phyloP scores from a whole-genome alignment of 2,797 vertebrate genomes.

The Morelia viridis region DNA sequence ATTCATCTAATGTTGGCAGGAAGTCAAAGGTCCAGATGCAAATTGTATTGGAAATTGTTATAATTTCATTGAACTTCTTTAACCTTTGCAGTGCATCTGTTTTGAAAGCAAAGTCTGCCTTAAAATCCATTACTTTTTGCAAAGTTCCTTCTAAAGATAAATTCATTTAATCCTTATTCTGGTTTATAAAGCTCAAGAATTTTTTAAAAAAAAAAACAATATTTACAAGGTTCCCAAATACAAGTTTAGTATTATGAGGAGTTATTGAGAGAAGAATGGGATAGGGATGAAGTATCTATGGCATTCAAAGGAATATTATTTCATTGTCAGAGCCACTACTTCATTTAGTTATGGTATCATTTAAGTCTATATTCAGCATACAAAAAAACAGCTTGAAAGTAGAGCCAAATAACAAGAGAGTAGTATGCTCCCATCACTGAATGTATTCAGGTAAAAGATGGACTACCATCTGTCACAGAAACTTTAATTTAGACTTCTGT shows the following conservation, averaged over 20 bases:
- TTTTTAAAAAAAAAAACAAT: not conserved
- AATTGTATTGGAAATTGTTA: not conserved
- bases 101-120: conserved; percentile 54
- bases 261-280: not conserved
- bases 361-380: not conserved
- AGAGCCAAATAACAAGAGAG: not conserved
- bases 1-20: not conserved
- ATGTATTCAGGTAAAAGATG: not conserved
- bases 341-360: not conserved
- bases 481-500: not conserved
- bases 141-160: conserved; percentile 29
- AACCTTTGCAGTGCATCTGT: conserved; percentile 45
- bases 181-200: conserved; percentile 29
- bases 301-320: not conserved
- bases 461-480: not conserved
- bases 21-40: not conserved
- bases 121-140: conserved; percentile 52
- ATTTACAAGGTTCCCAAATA: not conserved
- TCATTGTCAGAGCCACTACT: not conserved
- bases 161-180: conserved; percentile 26
- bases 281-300: not conserved
- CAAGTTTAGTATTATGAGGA: not conserved
- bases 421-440: not conserved
- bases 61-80: conserved; percentile 39
- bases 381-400: not conserved